Percentiles rank a stretch among this genome's conserved stretches.
Conservation (phyloP, 2,797 vertebrate species). For the Onychomys arenicola region DNA sequence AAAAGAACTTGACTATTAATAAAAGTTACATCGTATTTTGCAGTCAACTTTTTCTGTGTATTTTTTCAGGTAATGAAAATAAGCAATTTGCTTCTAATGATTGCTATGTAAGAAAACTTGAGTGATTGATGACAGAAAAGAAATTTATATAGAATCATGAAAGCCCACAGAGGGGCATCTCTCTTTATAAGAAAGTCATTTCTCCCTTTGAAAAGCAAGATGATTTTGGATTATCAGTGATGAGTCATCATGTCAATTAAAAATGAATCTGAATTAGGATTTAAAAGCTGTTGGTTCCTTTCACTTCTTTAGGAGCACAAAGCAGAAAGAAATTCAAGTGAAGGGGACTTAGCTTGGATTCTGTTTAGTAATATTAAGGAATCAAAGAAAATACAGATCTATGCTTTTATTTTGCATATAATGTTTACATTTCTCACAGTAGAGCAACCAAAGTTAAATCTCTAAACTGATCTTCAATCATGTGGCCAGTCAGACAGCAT, state of each 20-base stretch:
- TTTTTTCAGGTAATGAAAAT: slow-evolving; percentile 39
- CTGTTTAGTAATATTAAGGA: background rate
- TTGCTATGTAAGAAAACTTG: slow-evolving; percentile 38
- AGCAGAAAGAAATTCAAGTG: slow-evolving; percentile 15
- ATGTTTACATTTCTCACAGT: background rate
- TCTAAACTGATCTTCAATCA: background rate
- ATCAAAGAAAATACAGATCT: background rate
- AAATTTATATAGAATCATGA: background rate
- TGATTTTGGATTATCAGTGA: slow-evolving; percentile 35
- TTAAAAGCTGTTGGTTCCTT: slow-evolving; percentile 46
- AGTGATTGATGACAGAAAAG: slow-evolving; percentile 1
- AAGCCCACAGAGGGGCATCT: background rate
- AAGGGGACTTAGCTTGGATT: slow-evolving; percentile 4
- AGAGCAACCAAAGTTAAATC: background rate
- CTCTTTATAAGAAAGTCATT: background rate
- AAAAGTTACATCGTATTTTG: slow-evolving; percentile 30
- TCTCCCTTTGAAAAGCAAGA: slow-evolving; percentile 9
- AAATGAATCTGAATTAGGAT: slow-evolving; percentile 16
- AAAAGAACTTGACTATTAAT: slow-evolving; percentile 10
- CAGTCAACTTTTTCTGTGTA: background rate
- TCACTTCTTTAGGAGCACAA: slow-evolving; percentile 1
- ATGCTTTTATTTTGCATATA: background rate
- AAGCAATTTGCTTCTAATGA: background rate
- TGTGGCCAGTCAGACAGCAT: background rate
- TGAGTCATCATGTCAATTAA: slow-evolving; percentile 47